Base-by-base conservation (phyloP, 2,113 vertebrate genomes). In the Sebastes schlegelii region DNA sequence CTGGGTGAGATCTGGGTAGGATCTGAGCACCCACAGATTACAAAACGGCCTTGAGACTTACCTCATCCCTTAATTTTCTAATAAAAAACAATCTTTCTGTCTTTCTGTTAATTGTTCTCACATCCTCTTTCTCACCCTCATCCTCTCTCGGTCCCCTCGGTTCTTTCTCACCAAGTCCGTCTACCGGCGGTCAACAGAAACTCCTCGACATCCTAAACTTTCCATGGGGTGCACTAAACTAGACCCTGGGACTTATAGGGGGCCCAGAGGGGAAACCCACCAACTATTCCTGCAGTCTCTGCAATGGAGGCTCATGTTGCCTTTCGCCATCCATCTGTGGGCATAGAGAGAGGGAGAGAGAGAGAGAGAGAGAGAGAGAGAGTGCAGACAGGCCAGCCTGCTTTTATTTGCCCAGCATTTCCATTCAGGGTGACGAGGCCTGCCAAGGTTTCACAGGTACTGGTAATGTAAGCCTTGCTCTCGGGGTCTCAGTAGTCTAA, bases 391-490 rank as follows among this genome's bases (percentile, higher is more conserved):
- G 94, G 81, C 90, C 70, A 80, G 91, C 69, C 91, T 80, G 71
- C 90, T 95, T 96, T 92, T 92, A 93, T 95, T 92, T 93, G 93
- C 80, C 91, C 86, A 88, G 86, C 48, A 83, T 94, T 95, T 95
- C 93, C 93, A 95, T 93, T 94, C 86, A 86, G 82, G 80, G 86
- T 88, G 88, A 86, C 74, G 80, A 87, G 84, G 76, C 81, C 84
- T 92, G 92, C 94, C 93, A 94, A 94, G 75, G 82, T 87, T 89
- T 93, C 86, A 91, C 90, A 95, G 93, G 94, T 94, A 94, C 76
- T 90, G 88, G 81, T 84, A 94, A 93, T 87, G 90, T 86, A 92
- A 94, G 92, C 80, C 87, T 65, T 91, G 83, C 86, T 92, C 83
- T 76, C 84, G 89, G 89, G 89, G 90, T 95, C 92, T 95, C 90